Conservation (phyloP, 2,113 vertebrate species). For the Hystrix cristata region DNA sequence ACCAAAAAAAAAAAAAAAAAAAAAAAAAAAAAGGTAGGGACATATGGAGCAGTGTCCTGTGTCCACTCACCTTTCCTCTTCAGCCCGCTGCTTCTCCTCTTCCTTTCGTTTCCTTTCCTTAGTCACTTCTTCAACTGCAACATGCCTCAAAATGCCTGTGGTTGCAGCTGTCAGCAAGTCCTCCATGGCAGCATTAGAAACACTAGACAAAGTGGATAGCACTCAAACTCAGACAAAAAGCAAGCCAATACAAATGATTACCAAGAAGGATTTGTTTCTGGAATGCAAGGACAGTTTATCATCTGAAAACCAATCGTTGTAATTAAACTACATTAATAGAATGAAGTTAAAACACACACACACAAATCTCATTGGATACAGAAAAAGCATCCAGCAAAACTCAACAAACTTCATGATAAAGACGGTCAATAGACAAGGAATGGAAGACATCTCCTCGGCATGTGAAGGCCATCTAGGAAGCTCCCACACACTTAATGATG, state of each 20-base stretch:
- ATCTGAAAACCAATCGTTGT: background rate
- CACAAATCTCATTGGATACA: background rate
- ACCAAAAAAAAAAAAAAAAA: background rate
- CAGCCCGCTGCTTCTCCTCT: constrained; percentile 90
- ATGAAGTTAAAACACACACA: background rate
- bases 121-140: constrained; percentile 85
- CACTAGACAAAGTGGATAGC: constrained; percentile 84
- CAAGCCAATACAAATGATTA: background rate
- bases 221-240: background rate
- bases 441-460: background rate
- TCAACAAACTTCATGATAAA: background rate
- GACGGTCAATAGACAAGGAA: background rate
- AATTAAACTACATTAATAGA: background rate
- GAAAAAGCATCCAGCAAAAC: background rate
- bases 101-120: constrained; percentile 89
- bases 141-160: constrained; percentile 87
- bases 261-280: background rate
- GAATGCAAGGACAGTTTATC: background rate
- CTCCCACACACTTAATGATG: background rate
- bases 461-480: background rate
- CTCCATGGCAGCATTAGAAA: constrained; percentile 87
- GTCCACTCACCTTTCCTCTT: constrained; percentile 91
- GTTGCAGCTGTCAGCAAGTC: constrained; percentile 89
- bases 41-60: background rate
- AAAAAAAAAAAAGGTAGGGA: background rate